Evolutionary conservation across 1,140 invertebrate species (phyloP), one percentile per base, ranked within the genome.

Genomic region (Bilobella aurantiaca): DNA sequence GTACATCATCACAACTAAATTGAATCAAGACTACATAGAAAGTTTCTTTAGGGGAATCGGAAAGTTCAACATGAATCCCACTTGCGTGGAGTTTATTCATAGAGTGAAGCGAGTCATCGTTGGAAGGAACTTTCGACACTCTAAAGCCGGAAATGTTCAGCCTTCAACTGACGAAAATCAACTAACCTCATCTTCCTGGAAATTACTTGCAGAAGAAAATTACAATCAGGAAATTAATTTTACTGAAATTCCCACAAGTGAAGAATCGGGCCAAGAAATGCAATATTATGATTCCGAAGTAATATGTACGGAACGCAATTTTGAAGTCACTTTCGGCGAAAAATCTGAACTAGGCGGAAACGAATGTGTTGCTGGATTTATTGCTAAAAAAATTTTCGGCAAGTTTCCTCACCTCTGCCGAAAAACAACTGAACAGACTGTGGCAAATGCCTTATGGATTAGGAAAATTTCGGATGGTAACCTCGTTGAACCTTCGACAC

Each of bases 311-410:
- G 37, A 42, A 42, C 8, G 37, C 8, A 42, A n/a, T 46, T 3
- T n/a, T 25, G n/a, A 12, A 21, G 21, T 61, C 30, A 61, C 3
- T 16, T 34, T 37, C 3, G 5, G 14, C 3, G 31, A 61, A 46
- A 16, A 12, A 61, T 12, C 12, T 34, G 59, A 61, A 37, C 23
- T 37, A 14, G 59, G 30, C 3, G 59, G 29, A 32, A 37, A 12
- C 14, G 29, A 61, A 46, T 61, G 42, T 27, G 31, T 34, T 12
- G 59, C 59, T 23, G 59, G 59, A 12, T 61, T 37, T 27, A 61
- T 61, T 23, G 59, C 59, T 2, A 32, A 61, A 37, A 61, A 61
- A 25, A 23, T 61, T n/a, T 5, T 37, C 3, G 12, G 14, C 29
- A 46, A 61, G 25, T 61, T 29, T 25, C 59, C 32, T 3, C 30